These are phyloP conservation scores for Xestia sexstrigata DNA, from an alignment of 2,888 invertebrate species.

Conservation along the genomic window DNA sequence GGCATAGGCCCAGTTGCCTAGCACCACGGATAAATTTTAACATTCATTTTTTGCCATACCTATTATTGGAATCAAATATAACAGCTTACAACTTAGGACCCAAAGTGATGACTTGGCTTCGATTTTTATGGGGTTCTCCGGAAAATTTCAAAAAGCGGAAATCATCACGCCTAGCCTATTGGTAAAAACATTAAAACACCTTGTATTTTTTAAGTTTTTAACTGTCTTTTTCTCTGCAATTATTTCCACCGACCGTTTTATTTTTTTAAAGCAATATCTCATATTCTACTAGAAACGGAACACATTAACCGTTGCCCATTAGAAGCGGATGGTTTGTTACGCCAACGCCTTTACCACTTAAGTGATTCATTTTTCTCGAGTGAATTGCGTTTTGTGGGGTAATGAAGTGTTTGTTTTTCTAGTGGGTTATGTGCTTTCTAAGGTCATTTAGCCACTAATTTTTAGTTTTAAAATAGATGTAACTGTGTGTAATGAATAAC, in stretches of 20 bases:
- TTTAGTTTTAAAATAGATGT: not conserved
- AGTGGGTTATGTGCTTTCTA: conserved; percentile 14
- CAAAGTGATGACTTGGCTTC: too few species aligned
- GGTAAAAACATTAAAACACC: not conserved
- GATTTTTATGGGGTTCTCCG: too few species aligned
- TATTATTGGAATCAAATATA: too few species aligned
- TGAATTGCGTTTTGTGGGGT: conserved; percentile 52
- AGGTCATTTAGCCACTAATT: not conserved
- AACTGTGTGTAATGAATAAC: not conserved
- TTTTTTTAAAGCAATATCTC: conserved; percentile 26
- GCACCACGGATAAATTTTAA: too few species aligned
- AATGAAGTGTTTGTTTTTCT: conserved; percentile 30
- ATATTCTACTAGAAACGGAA: conserved; percentile 35
- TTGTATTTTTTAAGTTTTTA: not conserved
- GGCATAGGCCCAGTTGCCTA: too few species aligned
- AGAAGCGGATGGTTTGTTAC: conserved; percentile 51
- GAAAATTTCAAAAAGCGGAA: too few species aligned
- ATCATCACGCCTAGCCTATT: not conserved
- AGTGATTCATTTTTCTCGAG: conserved; percentile 59
- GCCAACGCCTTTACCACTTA: conserved; percentile 40
- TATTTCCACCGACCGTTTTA: not conserved
- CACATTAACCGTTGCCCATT: conserved; percentile 53
- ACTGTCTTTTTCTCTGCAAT: not conserved
- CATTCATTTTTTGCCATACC: too few species aligned
- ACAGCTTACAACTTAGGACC: too few species aligned